Percentiles rank a stretch among this genome's conserved stretches.
Conservation (phyloP, 2,797 vertebrate species). For the Pitangus sulphuratus region DNA sequence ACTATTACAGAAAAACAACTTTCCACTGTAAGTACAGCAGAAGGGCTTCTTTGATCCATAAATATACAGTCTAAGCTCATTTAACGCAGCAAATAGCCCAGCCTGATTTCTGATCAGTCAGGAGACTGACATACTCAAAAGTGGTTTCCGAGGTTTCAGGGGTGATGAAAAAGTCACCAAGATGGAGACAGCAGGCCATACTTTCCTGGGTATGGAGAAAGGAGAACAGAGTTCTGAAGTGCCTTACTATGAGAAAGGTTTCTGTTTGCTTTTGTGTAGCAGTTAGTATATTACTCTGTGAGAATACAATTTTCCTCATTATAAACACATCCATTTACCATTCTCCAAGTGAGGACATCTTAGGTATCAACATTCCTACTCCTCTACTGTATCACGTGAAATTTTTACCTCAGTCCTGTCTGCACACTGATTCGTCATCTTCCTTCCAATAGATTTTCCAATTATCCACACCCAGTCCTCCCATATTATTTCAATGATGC, state of each 20-base stretch:
- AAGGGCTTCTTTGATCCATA: not conserved
- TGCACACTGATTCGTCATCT: not conserved
- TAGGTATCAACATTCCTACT: not conserved
- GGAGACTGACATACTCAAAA: not conserved
- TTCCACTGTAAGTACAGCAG: not conserved
- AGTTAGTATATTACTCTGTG: not conserved
- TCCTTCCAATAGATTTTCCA: not conserved
- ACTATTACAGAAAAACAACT: not conserved
- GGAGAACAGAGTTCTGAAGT: not conserved
- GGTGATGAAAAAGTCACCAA: not conserved
- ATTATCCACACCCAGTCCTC: not conserved
- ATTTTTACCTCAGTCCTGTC: not conserved
- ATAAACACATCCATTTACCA: not conserved
- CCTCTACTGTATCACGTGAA: accelerated
- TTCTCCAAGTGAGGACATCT: not conserved
- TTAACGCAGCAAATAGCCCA: not conserved
- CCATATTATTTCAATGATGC: not conserved
- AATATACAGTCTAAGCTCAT: not conserved
- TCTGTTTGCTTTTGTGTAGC: not conserved
- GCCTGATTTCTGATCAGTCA: not conserved
- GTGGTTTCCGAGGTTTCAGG: not conserved
- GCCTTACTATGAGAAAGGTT: not conserved
- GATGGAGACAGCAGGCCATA: not conserved
- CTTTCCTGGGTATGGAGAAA: not conserved
- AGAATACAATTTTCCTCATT: not conserved